A percentile compares a stretch with the other conserved stretches of the same genome.
These are phyloP conservation scores for Dusona sp. DNA, from an alignment of 2,888 invertebrate genomes.

Conservation along the genomic window DNA sequence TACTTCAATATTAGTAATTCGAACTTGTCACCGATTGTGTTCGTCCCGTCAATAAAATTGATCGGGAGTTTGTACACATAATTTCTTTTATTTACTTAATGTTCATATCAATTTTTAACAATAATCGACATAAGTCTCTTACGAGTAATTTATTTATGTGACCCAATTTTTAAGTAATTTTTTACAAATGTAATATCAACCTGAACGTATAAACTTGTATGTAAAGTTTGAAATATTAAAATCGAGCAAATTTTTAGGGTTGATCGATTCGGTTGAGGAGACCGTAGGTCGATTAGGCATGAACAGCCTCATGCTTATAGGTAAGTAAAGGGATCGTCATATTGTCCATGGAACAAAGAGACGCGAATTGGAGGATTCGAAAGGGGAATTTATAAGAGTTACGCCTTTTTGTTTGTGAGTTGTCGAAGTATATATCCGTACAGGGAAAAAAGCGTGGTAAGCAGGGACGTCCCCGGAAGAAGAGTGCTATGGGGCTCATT, in stretches of 20 bases:
- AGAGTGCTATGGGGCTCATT: constrained; percentile 18
- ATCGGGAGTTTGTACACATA: no score
- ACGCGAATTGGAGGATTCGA: not conserved
- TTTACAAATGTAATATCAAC: not conserved
- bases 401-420: constrained; percentile 14
- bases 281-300: not conserved
- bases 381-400: constrained; percentile 1
- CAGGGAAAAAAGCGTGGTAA: constrained; percentile 34
- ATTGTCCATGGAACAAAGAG: not conserved
- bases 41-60: no score
- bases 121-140: no score
- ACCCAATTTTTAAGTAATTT: not conserved
- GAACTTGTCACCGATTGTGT: no score
- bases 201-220: not conserved
- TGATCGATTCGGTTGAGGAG: not conserved
- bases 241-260: not conserved
- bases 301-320: not conserved
- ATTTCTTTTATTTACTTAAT: no score
- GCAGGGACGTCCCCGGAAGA: constrained; percentile 65
- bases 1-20: no score
- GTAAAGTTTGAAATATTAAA: not conserved
- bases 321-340: constrained; percentile 5
- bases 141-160: not conserved
- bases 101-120: no score
- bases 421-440: not conserved